Evolutionary conservation across 2,113 vertebrate species (phyloP), one percentile per base, ranked within the genome.

Genomic region (Tinamus guttatus): DNA sequence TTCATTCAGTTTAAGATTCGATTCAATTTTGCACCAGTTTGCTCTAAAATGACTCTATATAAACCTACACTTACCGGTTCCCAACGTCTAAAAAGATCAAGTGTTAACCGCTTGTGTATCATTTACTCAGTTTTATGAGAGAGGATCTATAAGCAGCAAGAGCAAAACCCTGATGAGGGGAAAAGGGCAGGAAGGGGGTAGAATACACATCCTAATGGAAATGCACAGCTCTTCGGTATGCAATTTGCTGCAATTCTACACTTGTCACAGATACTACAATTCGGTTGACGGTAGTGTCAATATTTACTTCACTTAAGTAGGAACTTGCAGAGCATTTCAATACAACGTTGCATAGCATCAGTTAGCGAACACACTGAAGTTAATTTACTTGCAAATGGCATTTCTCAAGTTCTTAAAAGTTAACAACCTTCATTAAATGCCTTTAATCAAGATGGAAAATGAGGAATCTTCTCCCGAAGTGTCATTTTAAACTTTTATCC

Each of bases 401-500:
- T 87, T 88, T 84, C 58, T 89, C 86, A 80, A 2, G 4, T 67
- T 77, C 83, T 90, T 77, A 81, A 67, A 92, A 93, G 38, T 86
- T 81, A 92, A 93, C n/a, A 85, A 82, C 67, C 80, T 91, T 51
- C 83, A 90, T 86, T 87, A 95, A 94, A 90, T 15, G n/a, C 28
- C 38, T 89, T 92, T 95, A 97, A 97, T 95, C 83, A 95, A 95
- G 85, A 80, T 40, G 22, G 80, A 81, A 95, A 93, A 87, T 7
- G 54, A 79, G 27, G 64, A 91, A 60, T 94, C 77, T 94, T 95
- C 88, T 87, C 81, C 79, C 85, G 51, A 96, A 96, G 84, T 79
- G 60, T 79, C 87, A 80, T 92, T 96, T 89, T 85, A 89, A 94
- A 96, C 65, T 94, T 96, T 91, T 94, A 94, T 94, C 84, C 79